Percentiles rank a stretch among this genome's conserved stretches.
Conservation (phyloP, 1,140 invertebrate species). For the Bombyx mandarina region DNA sequence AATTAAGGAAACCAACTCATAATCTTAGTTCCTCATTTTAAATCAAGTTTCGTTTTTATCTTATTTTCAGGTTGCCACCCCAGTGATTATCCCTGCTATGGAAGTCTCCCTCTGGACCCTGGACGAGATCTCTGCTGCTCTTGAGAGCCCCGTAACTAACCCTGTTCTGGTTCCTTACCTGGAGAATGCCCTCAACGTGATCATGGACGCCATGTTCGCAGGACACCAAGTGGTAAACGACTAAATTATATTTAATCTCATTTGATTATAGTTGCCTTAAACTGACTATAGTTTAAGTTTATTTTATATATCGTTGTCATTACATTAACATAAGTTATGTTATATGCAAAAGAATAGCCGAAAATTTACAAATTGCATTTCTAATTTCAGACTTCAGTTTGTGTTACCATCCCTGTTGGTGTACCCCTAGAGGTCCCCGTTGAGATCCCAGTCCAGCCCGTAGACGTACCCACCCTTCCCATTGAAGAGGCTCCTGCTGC, state of each 20-base stretch:
- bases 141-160: conserved; percentile 28
- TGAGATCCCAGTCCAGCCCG: conserved; percentile 9
- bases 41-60: too few relatives aligned
- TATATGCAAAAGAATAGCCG: too few relatives aligned
- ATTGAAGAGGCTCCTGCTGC: conserved; percentile 9
- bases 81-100: conserved; percentile 16
- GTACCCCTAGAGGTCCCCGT: not conserved
- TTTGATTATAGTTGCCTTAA: too few relatives aligned
- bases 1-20: too few relatives aligned
- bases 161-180: conserved; percentile 31
- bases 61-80: conserved; percentile 7
- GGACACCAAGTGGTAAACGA: conserved; percentile 23
- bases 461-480: conserved; percentile 6
- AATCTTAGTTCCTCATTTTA: too few relatives aligned
- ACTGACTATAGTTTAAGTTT: too few relatives aligned
- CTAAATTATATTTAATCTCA: not conserved
- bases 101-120: conserved; percentile 23
- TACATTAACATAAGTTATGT: too few relatives aligned
- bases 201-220: conserved; percentile 26
- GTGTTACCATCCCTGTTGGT: conserved; percentile 22
- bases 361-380: too few relatives aligned
- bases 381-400: conserved; percentile 19
- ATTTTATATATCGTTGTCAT: too few relatives aligned
- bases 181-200: conserved; percentile 28
- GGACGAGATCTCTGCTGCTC: conserved; percentile 20